Evolutionary conservation across 1,140 invertebrate genomes (phyloP).

Genomic region (Heterodera carotae): DNA sequence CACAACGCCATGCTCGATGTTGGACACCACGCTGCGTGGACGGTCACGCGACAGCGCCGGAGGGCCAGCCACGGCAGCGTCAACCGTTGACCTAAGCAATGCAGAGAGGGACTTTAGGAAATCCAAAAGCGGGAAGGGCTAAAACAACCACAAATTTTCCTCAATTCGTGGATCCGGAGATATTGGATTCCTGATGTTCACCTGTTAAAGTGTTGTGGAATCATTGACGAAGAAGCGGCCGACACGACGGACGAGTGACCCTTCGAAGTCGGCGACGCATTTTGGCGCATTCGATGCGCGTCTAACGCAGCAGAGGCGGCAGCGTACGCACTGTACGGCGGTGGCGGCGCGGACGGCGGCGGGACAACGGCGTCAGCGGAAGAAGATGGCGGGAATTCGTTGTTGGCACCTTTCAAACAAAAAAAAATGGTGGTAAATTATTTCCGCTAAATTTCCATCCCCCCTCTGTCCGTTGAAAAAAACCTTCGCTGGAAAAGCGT

Average conservation of each 20-base stretch:
- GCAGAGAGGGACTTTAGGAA: neutral
- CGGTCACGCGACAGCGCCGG: conserved; percentile 28
- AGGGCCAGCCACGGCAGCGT: neutral
- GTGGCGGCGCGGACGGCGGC: conserved; percentile 6
- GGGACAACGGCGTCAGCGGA: conserved; percentile 5
- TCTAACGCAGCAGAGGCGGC: neutral
- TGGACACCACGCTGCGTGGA: conserved; percentile 51
- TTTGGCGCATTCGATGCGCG: conserved; percentile 7
- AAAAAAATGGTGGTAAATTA: neutral
- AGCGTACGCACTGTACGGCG: conserved; percentile 16
- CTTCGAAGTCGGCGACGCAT: conserved; percentile 8
- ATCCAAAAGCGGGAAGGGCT: too few species aligned
- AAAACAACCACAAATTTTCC: too few species aligned
- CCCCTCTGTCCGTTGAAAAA: neutral
- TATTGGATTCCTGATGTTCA: neutral
- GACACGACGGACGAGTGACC: conserved; percentile 25
- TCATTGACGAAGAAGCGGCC: conserved; percentile 11
- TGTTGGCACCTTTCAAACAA: conserved; percentile 22
- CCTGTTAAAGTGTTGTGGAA: neutral
- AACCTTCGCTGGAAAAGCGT: conserved; percentile 54
- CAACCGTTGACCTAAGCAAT: neutral
- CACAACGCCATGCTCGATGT: conserved; percentile 37
- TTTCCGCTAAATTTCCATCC: neutral
- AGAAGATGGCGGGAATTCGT: conserved; percentile 6
- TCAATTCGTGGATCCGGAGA: too few species aligned